These are phyloP conservation scores for Hyposmocoma kahamanoa DNA, from an alignment of 1,140 invertebrate species.

Conservation along the genomic window DNA sequence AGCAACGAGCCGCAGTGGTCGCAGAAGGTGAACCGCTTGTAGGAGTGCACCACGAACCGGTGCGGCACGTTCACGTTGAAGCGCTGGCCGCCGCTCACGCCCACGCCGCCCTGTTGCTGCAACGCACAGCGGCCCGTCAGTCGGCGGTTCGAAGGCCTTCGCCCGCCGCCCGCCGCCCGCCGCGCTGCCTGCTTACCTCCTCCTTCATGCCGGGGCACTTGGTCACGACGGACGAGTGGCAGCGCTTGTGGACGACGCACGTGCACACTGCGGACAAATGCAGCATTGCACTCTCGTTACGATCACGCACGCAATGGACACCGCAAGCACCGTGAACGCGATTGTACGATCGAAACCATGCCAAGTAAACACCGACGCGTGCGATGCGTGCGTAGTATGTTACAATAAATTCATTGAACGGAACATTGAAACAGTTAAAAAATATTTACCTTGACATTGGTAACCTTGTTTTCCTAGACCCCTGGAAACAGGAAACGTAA, in stretches of 20 bases:
- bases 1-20: slow-evolving; percentile 96
- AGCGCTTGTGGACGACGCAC: slow-evolving; percentile 98
- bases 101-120: slow-evolving; percentile 47
- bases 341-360: too few species aligned
- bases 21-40: slow-evolving; percentile 98
- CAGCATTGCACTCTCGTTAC: not conserved
- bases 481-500: slow-evolving; percentile 82
- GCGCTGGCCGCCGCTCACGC: slow-evolving; percentile 79
- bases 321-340: too few species aligned
- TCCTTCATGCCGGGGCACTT: slow-evolving; percentile 97
- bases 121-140: not conserved
- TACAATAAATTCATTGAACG: too few species aligned
- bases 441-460: slow-evolving; percentile 98
- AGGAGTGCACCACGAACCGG: slow-evolving; percentile 94
- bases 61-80: slow-evolving; percentile 99
- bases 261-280: slow-evolving; percentile 87
- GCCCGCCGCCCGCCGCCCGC: too few species aligned
- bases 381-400: too few species aligned
- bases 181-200: slow-evolving; percentile 78
- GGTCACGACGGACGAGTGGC: slow-evolving; percentile 94
- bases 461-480: slow-evolving; percentile 99
- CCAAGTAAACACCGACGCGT: too few species aligned
- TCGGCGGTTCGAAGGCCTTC: not conserved
- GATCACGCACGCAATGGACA: too few species aligned
- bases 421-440: too few species aligned